A percentile compares a stretch with the other conserved stretches of the same genome.
Evolutionary conservation across 2,113 vertebrate species (phyloP).

Genomic region (Centropus unirufus): DNA sequence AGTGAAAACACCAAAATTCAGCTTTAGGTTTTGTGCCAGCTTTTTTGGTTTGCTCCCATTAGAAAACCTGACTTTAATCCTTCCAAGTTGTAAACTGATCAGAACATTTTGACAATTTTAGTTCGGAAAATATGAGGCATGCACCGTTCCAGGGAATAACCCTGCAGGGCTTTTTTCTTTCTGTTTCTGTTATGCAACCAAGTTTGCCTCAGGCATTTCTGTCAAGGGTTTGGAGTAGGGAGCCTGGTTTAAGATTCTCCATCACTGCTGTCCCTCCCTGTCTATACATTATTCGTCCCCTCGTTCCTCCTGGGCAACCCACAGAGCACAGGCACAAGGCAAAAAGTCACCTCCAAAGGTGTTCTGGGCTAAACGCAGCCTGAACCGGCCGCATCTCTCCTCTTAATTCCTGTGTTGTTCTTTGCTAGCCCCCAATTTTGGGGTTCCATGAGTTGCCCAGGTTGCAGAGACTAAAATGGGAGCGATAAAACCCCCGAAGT

Average conservation of each 20-base stretch:
- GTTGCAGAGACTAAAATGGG: background rate
- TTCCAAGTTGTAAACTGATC: slow-evolving; percentile 14
- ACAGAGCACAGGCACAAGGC: background rate
- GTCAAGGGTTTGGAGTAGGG: background rate
- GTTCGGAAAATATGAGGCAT: slow-evolving; percentile 38
- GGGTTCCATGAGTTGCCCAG: background rate
- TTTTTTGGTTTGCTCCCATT: background rate
- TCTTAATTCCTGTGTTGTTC: background rate
- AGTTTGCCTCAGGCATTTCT: background rate
- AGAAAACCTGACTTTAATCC: background rate
- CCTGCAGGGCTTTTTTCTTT: background rate
- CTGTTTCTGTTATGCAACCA: background rate
- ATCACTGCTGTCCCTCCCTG: background rate
- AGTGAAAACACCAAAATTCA: background rate
- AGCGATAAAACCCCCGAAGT: background rate
- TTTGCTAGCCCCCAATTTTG: background rate
- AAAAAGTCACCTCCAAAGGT: background rate
- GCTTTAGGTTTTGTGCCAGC: background rate
- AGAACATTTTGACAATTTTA: slow-evolving; percentile 1
- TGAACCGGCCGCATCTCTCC: background rate
- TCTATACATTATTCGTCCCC: background rate
- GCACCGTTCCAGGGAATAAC: background rate
- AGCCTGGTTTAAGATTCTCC: background rate
- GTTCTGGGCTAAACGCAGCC: background rate
- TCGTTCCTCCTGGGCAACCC: background rate